Evolutionary conservation across 1,140 invertebrate species (phyloP), one percentile per base, ranked within the genome.

Genomic region (Cryptotermes secundus): DNA sequence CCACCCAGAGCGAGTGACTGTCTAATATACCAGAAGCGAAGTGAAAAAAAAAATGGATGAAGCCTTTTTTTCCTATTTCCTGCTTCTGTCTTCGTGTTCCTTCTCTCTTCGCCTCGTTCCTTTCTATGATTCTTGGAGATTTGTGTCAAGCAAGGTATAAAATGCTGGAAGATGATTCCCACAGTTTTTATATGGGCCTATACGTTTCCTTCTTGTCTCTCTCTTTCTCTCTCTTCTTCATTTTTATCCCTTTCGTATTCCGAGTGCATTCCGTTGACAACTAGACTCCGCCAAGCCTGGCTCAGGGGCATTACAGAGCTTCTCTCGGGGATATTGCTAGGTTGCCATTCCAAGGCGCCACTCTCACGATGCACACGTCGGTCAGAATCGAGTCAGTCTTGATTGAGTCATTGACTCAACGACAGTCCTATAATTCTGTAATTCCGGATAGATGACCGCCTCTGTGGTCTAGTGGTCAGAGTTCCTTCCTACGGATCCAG

Each of bases 101-200:
- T 31, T n/a, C 59, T 72, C 59, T 72, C 26, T 72, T 26, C 59
- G 9, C 16, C 59, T 72, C 59, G 19, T 31, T 36, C 38, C 81
- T 53, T 49, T 82, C 19, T n/a, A 36, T n/a, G n/a, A 26, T 82
- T 82, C 26, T 45, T 38, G 42, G 81, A 82, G 81, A 82, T 82
- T 82, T 82, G 81, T 82, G 81, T 82, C 81, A 82, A 82, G 81
- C 35, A 53, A 82, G 45, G 81, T 45, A 82, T 82, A 82, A 82
- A 82, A 82, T 82, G 81, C 31, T 82, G 81, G 45, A 53, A 82
- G 81, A 82, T 45, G 81, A 82, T 82, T 45, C 16, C 36, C 81
- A 38, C 34, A 82, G 81, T 72, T 72, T 72, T 31, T 72, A 72
- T 72, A 72, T n/a, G 31, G 6, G 14, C 19, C 14, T 49, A 19